A percentile compares a stretch with the other conserved stretches of the same genome.
Evolutionary conservation across 2,113 vertebrate genomes (phyloP).

Genomic region (Brachypodius melanocephalos): DNA sequence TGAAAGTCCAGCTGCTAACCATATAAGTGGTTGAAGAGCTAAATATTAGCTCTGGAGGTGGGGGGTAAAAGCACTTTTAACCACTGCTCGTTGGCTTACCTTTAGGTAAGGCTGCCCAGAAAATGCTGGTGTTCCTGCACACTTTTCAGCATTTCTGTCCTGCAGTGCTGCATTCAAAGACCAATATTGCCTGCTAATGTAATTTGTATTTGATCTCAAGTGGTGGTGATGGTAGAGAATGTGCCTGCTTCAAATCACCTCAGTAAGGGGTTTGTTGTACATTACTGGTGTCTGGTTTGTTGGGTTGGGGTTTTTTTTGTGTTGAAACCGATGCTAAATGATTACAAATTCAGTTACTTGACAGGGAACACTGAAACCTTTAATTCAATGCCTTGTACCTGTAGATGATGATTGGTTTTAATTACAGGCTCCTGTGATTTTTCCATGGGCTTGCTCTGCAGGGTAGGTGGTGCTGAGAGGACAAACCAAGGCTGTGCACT

Average conservation of each 20-base stretch:
- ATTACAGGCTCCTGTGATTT: neutral
- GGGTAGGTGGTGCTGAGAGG: neutral
- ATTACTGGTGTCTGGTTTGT: neutral
- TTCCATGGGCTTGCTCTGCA: neutral
- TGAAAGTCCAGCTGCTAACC: neutral
- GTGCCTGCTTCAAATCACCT: neutral
- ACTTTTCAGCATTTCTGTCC: neutral
- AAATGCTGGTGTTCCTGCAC: neutral
- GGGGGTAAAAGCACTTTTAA: neutral
- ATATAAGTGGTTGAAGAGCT: neutral
- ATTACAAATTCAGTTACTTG: neutral
- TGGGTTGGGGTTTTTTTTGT: neutral
- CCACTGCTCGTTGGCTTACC: neutral
- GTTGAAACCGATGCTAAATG: neutral
- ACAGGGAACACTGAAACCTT: neutral
- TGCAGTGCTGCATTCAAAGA: neutral
- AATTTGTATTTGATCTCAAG: slow-evolving; percentile 4
- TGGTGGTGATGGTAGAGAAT: neutral
- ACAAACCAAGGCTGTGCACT: neutral
- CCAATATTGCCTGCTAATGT: neutral
- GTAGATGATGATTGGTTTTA: slow-evolving; percentile 2
- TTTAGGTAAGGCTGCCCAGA: neutral
- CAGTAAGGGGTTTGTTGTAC: neutral
- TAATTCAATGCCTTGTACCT: neutral
- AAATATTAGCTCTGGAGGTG: neutral